Percentiles rank a stretch among this genome's conserved stretches.
Evolutionary conservation across 1,140 invertebrate genomes (phyloP).

Genomic region (Doryteuthis pealeii): DNA sequence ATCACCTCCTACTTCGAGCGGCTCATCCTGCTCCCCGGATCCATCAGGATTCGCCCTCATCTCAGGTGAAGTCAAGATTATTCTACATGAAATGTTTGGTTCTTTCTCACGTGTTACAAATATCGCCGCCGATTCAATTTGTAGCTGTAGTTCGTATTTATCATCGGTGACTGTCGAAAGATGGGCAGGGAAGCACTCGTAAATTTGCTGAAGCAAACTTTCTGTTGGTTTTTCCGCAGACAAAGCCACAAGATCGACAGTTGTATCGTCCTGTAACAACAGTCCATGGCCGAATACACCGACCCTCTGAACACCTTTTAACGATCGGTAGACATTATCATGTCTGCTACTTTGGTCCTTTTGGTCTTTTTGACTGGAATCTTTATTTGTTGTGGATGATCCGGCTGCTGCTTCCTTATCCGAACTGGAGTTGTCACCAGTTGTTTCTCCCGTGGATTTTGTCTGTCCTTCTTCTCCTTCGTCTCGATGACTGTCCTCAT

Average conservation of each 20-base stretch:
- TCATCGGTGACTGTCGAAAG: neutral
- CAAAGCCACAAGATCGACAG: constrained; percentile 1
- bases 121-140: neutral
- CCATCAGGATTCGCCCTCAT: neutral
- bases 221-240: neutral
- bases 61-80: neutral
- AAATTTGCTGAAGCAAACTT: neutral
- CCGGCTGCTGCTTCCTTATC: neutral
- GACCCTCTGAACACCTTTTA: neutral
- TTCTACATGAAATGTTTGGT: neutral
- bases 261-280: neutral
- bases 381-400: neutral
- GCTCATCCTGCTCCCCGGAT: neutral
- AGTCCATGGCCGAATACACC: neutral
- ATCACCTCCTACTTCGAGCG: neutral
- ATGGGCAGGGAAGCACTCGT: neutral
- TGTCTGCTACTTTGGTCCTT: neutral
- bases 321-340: neutral
- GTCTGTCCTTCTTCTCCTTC: neutral
- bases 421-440: no score
- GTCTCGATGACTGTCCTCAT: neutral
- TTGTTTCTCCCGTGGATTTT: no score
- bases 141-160: neutral
- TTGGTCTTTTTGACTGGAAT: neutral
- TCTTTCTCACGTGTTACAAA: neutral